Evolutionary conservation across 2,888 invertebrate species (phyloP).

Genomic region (Cataglyphis livida): DNA sequence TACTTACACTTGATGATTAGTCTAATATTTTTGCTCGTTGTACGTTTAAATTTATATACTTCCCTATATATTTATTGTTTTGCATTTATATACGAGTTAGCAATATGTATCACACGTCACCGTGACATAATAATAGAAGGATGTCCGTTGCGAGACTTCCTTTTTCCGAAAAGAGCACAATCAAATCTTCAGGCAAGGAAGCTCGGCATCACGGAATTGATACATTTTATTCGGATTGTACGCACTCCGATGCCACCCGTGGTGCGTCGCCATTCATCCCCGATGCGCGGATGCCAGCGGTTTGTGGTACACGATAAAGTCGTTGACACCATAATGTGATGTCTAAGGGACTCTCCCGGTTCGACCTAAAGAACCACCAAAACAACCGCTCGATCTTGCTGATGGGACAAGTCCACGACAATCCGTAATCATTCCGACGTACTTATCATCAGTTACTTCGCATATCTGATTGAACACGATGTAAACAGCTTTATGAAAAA

Average conservation of each 20-base stretch:
- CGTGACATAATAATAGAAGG: background rate
- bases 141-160: constrained; percentile 27
- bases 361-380: constrained; percentile 46
- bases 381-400: constrained; percentile 70
- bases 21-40: background rate
- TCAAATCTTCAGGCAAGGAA: constrained; percentile 40
- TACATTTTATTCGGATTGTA: constrained; percentile 71
- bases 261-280: constrained; percentile 75
- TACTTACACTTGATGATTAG: background rate
- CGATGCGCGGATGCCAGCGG: constrained; percentile 62
- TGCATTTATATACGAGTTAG: background rate
- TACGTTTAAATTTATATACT: background rate
- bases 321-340: constrained; percentile 78
- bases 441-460: constrained; percentile 18
- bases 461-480: background rate
- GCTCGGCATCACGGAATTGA: constrained; percentile 70
- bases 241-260: constrained; percentile 71
- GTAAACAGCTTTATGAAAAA: constrained; percentile 24
- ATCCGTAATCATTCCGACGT: constrained; percentile 11
- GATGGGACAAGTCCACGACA: constrained; percentile 61
- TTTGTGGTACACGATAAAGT: constrained; percentile 74
- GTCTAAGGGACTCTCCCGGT: constrained; percentile 57
- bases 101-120: background rate
- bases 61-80: background rate
- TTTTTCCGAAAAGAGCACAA: constrained; percentile 57